phyloP scores from a whole-genome alignment of 2,888 invertebrate genomes.

The Crioceris asparagi region DNA sequence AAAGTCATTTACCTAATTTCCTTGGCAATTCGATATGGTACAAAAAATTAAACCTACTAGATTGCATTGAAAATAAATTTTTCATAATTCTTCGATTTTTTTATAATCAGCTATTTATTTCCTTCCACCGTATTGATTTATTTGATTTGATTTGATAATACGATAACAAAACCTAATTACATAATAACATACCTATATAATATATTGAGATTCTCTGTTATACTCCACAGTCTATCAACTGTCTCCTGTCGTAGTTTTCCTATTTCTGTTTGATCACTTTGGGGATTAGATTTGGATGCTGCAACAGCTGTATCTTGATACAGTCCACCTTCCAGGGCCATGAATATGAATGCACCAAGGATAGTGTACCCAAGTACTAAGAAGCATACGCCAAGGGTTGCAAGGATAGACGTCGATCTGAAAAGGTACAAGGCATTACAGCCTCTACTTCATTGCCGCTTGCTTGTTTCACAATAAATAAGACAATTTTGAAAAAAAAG shows the following conservation, averaged over 20 bases:
- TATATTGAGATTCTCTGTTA: slow-evolving; percentile 79
- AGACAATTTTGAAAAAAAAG: background rate
- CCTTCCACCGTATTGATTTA: too few relatives aligned
- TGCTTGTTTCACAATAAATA: background rate
- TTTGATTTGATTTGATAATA: too few relatives aligned
- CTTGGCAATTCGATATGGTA: too few relatives aligned
- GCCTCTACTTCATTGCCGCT: too few relatives aligned
- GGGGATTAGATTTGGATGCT: slow-evolving; percentile 52
- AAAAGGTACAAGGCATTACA: slow-evolving; percentile 18
- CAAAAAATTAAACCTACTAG: too few relatives aligned
- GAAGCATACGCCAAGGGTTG: slow-evolving; percentile 68
- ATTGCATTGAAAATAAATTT: too few relatives aligned
- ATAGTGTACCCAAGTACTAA: slow-evolving; percentile 86
- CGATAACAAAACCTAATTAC: too few relatives aligned
- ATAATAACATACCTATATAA: slow-evolving; percentile 33
- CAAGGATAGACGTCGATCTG: slow-evolving; percentile 51
- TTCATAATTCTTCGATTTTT: too few relatives aligned
- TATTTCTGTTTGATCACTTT: slow-evolving; percentile 26
- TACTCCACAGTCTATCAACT: slow-evolving; percentile 71
- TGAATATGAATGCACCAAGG: slow-evolving; percentile 84
- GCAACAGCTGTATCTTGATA: slow-evolving; percentile 50
- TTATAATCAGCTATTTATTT: too few relatives aligned
- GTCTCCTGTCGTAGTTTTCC: slow-evolving; percentile 57
- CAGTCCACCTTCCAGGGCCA: slow-evolving; percentile 62
- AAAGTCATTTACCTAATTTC: too few relatives aligned